Evolutionary conservation across 2,888 invertebrate species (phyloP).

Genomic region (Rhingia rostrata): DNA sequence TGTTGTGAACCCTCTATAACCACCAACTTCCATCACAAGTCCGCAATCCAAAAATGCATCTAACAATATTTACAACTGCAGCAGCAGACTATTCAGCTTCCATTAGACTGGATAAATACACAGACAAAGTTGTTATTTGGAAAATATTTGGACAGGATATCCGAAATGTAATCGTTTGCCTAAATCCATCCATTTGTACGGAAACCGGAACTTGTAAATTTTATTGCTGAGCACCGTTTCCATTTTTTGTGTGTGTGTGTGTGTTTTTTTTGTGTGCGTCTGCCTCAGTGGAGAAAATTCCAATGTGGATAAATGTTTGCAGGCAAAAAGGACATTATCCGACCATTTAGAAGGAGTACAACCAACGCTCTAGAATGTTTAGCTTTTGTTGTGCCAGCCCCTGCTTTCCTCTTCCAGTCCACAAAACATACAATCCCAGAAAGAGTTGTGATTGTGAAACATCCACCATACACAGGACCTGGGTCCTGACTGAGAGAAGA

Average conservation of each 20-base stretch:
- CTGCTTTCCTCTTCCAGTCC: slow-evolving; percentile 34
- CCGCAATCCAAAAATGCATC: too few species aligned
- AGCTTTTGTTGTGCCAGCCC: slow-evolving; percentile 31
- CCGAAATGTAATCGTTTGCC: slow-evolving; percentile 73
- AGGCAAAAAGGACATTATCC: slow-evolving; percentile 61
- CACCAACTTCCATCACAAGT: too few species aligned
- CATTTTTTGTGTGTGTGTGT: slow-evolving; percentile 16
- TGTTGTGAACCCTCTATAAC: too few species aligned
- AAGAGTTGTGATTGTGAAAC: slow-evolving; percentile 51
- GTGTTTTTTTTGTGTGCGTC: slow-evolving; percentile 10
- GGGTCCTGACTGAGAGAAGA: not conserved
- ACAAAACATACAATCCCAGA: slow-evolving; percentile 36
- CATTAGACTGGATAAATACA: slow-evolving; percentile 5
- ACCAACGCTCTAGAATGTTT: slow-evolving; percentile 57
- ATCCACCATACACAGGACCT: slow-evolving; percentile 6
- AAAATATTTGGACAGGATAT: slow-evolving; percentile 55
- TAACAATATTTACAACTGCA: too few species aligned
- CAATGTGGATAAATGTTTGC: slow-evolving; percentile 60
- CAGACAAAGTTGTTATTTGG: not conserved
- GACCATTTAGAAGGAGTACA: slow-evolving; percentile 62
- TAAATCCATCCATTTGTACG: slow-evolving; percentile 65
- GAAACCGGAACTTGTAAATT: slow-evolving; percentile 75
- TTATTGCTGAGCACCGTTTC: slow-evolving; percentile 72
- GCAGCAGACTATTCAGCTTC: not conserved
- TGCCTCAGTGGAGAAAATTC: slow-evolving; percentile 11